Percentiles rank a stretch among this genome's conserved stretches.
phyloP scores from a whole-genome alignment of 2,113 vertebrate species.

The Passerina amoena region DNA sequence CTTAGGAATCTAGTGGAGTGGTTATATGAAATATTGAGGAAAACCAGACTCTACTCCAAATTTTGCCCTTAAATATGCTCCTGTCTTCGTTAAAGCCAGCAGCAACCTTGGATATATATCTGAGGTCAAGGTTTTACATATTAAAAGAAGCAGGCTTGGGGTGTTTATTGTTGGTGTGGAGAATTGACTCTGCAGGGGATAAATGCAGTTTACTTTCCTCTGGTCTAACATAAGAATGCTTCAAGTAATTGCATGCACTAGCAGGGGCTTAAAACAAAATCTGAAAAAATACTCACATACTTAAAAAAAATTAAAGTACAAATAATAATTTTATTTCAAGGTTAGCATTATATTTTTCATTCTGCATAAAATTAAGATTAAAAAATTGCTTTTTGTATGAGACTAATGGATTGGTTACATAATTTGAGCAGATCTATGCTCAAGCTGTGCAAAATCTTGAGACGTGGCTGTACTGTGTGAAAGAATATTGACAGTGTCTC shows the following conservation, averaged over 20 bases:
- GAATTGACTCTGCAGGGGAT: neutral
- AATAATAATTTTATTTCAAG: constrained; percentile 43
- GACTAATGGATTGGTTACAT: constrained; percentile 8
- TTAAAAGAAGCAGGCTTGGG: neutral
- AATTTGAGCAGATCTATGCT: neutral
- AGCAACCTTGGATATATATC: neutral
- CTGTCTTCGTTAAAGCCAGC: neutral
- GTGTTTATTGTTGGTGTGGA: neutral
- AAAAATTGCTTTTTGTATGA: neutral
- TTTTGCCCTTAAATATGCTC: neutral
- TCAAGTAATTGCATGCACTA: neutral
- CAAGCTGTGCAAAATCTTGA: neutral
- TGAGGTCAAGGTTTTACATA: neutral
- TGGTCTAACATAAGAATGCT: neutral
- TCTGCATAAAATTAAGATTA: constrained; percentile 19
- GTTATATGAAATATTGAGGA: neutral
- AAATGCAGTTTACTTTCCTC: constrained; percentile 33
- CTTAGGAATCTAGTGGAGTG: neutral
- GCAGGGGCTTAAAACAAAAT: neutral
- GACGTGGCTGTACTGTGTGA: neutral
- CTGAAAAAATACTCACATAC: neutral
- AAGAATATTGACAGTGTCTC: neutral
- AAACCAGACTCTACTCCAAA: neutral
- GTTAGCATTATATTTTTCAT: constrained; percentile 10
- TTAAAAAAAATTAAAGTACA: constrained; percentile 31